Base-by-base conservation (phyloP, 2,888 invertebrate genomes). In the Hypselothyrea guttata region DNA sequence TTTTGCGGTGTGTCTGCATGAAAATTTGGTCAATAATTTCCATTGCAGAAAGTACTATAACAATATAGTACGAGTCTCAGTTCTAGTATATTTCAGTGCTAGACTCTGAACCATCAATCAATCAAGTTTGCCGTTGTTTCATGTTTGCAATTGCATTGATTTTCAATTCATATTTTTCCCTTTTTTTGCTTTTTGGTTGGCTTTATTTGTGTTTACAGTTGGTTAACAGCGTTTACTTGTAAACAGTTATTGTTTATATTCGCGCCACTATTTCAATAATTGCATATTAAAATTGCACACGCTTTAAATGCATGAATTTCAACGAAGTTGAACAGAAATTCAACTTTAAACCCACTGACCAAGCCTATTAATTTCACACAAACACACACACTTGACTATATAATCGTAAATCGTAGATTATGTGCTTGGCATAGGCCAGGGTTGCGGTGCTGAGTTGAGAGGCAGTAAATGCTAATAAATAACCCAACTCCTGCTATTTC, bases 21-120 rank as follows among this genome's bases (percentile, higher is more conserved):
- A 84, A 78, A 84, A 84, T 78, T 78, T 84, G 82, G 84, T 78
- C 82, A 78, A 78, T 78, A 82, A 82, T 82, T 84, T 84, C 56
- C 48, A 33, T 41, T 31, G 12, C 38, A 44, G 45, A 11, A n/a
- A 33, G 55, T 18, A 4, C 11, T 8, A 22, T 8, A 1, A 37
- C 5, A 16, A 5, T 12, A 4, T 11, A n/a, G n/a, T 7, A 12
- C 27, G 28, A 1, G 7, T 0, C 1, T 9, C 9, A 11, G 18
- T 0, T 33, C 7, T 37, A 11, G 22, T 0, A 7, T n/a, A 12
- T 18, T 8, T 2, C 30, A 7, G 11, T 30, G 22, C 34, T n/a
- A 35, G 12, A 1, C 27, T 30, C 49, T 27, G 30, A 28, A 15
- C 38, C 44, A 22, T 44, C 48, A 61, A 49, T 74, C 66, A 74